Evolutionary conservation across 1,140 invertebrate species (phyloP).

Genomic region (Saccostrea glomerata): DNA sequence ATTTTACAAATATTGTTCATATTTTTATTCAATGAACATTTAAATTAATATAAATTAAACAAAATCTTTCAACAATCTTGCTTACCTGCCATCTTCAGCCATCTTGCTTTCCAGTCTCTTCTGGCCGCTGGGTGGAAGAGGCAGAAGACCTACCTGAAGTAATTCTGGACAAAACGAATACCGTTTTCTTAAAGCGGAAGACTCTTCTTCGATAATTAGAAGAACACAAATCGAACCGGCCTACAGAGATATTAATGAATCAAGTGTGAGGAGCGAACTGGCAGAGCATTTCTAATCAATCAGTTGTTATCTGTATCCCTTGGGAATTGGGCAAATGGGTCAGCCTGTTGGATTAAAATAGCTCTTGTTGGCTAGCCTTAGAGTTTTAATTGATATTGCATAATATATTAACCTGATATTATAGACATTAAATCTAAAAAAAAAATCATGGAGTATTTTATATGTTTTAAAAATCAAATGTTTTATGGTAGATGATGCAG

Average conservation of each 20-base stretch:
- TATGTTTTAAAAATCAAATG: too few species aligned
- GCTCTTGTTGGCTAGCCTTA: too few species aligned
- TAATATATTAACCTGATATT: too few species aligned
- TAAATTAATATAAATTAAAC: not conserved
- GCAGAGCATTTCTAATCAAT: too few species aligned
- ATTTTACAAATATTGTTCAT: not conserved
- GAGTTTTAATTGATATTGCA: too few species aligned
- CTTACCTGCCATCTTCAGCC: not conserved
- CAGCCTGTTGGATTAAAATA: too few species aligned
- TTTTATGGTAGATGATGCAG: too few species aligned
- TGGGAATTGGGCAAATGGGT: too few species aligned
- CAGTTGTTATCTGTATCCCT: too few species aligned
- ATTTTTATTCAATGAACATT: not conserved
- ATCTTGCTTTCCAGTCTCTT: not conserved
- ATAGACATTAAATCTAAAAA: too few species aligned
- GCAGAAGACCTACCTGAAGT: not conserved
- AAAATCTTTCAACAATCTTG: not conserved
- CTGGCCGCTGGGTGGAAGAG: not conserved
- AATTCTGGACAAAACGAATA: not conserved
- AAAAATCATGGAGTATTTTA: too few species aligned
- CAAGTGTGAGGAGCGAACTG: too few species aligned
- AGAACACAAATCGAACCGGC: conserved; percentile 21
- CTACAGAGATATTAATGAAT: not conserved
- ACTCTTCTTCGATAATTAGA: not conserved
- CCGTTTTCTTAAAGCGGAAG: not conserved